Evolutionary conservation across 2,888 invertebrate species (phyloP).

Genomic region (Microchrysa polita): DNA sequence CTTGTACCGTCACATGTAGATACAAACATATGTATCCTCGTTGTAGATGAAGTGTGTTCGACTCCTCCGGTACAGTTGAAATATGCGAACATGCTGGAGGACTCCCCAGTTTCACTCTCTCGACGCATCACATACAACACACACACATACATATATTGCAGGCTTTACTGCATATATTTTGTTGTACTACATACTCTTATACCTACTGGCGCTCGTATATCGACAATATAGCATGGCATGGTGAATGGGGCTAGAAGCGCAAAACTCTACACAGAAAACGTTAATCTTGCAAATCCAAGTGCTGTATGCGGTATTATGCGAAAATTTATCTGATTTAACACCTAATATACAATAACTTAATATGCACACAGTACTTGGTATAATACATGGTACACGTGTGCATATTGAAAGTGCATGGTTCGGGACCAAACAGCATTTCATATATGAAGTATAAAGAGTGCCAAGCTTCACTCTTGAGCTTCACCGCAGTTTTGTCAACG

Average conservation of each 20-base stretch:
- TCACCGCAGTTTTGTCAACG: too few relatives aligned
- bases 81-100: constrained; percentile 47
- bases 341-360: constrained; percentile 67
- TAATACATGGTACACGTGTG: constrained; percentile 39
- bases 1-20: constrained; percentile 12
- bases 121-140: too few relatives aligned
- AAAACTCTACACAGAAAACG: constrained; percentile 54
- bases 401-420: constrained; percentile 24
- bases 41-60: constrained; percentile 29
- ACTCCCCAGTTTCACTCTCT: neutral
- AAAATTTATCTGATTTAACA: constrained; percentile 67
- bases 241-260: constrained; percentile 39
- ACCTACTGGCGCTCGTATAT: too few relatives aligned
- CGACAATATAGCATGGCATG: neutral
- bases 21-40: neutral
- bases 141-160: too few relatives aligned
- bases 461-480: too few relatives aligned
- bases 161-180: too few relatives aligned
- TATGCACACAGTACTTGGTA: constrained; percentile 50
- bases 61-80: constrained; percentile 41
- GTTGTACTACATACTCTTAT: too few relatives aligned
- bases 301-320: constrained; percentile 66
- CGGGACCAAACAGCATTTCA: neutral
- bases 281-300: constrained; percentile 66
- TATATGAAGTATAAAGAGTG: too few relatives aligned